Evolutionary conservation across 2,113 vertebrate genomes (phyloP).

Genomic region (Etia nguti): DNA sequence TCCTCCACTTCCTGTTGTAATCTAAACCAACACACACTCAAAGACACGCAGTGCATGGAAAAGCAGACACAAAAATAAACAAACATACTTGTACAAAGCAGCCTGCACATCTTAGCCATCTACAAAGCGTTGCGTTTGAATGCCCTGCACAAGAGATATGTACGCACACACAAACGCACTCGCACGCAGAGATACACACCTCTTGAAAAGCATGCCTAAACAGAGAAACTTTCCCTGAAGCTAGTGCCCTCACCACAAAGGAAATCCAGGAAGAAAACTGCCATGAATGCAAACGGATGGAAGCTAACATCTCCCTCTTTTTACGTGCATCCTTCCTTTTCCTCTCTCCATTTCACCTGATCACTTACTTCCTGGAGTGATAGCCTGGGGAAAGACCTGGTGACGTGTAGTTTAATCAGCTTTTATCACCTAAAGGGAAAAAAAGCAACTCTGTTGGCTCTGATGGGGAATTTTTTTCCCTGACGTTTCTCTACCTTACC

Average conservation of each 20-base stretch:
- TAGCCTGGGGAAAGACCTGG: background rate
- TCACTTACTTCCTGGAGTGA: slow-evolving; percentile 31
- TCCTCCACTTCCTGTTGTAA: background rate
- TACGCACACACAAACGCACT: background rate
- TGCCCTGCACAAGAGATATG: background rate
- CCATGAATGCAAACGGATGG: slow-evolving; percentile 25
- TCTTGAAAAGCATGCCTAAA: slow-evolving; percentile 25
- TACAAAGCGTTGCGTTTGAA: background rate
- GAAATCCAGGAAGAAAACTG: slow-evolving; percentile 1
- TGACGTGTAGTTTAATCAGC: slow-evolving; percentile 22
- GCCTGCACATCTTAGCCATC: background rate
- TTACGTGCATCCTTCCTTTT: slow-evolving; percentile 24
- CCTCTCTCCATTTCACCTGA: slow-evolving; percentile 17
- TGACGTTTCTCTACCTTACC: background rate
- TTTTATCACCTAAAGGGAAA: background rate
- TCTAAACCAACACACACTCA: background rate
- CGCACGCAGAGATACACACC: background rate
- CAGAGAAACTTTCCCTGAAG: slow-evolving; percentile 28
- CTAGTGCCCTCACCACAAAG: slow-evolving; percentile 8
- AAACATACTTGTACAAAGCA: background rate
- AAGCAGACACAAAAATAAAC: background rate
- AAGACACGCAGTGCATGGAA: background rate
- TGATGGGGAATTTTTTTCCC: background rate
- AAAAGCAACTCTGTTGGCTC: background rate
- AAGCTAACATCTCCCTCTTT: background rate